Evolutionary conservation across 2,113 vertebrate species (phyloP).

Genomic region (Serinus canaria): DNA sequence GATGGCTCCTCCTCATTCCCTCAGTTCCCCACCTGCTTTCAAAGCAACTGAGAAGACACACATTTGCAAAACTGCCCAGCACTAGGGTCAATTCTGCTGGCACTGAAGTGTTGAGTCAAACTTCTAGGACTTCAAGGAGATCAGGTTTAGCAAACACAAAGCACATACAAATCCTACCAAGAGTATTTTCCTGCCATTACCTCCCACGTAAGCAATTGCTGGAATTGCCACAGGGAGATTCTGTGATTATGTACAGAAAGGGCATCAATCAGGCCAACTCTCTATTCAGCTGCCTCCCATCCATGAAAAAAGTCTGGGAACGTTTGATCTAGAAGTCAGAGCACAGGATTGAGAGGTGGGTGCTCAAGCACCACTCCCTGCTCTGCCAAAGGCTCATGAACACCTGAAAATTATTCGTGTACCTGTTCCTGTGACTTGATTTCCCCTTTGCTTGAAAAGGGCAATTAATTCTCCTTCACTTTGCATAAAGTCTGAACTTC

Average conservation of each 20-base stretch:
- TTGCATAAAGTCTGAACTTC: neutral
- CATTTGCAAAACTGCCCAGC: neutral
- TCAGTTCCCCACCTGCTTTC: neutral
- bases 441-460: slow-evolving; percentile 13
- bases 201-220: slow-evolving; percentile 65
- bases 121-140: slow-evolving; percentile 57
- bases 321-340: slow-evolving; percentile 40
- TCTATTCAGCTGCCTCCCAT: slow-evolving; percentile 54
- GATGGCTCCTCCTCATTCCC: neutral
- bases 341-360: slow-evolving; percentile 18
- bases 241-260: slow-evolving; percentile 59
- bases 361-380: slow-evolving; percentile 39
- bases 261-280: slow-evolving; percentile 60
- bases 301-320: slow-evolving; percentile 59
- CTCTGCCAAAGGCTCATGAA: slow-evolving; percentile 37
- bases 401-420: slow-evolving; percentile 57
- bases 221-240: slow-evolving; percentile 62
- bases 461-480: neutral
- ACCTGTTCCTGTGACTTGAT: slow-evolving; percentile 54
- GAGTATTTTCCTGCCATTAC: slow-evolving; percentile 64
- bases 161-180: slow-evolving; percentile 54
- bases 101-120: neutral
- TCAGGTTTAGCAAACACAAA: slow-evolving; percentile 65
- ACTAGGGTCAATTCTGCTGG: neutral
- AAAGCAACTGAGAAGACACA: neutral